These are phyloP conservation scores for Chrysopa pallens DNA, from an alignment of 1,140 invertebrate species.

Conservation along the genomic window DNA sequence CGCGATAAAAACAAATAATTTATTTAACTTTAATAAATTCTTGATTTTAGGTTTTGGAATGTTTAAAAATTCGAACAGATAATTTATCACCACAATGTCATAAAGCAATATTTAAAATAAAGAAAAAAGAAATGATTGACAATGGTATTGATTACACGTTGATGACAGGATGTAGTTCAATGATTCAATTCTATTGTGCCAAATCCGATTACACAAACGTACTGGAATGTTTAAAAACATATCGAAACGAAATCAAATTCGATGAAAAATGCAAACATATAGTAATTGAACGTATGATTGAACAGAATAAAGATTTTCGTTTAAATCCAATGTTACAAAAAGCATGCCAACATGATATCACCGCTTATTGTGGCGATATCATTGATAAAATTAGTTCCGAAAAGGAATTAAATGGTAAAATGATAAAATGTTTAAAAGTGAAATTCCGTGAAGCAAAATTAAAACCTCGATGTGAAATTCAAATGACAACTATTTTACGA, in stretches of 20 bases:
- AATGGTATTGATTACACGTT: slow-evolving; percentile 74
- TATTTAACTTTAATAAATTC: too few species aligned
- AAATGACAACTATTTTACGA: slow-evolving; percentile 63
- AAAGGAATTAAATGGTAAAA: slow-evolving; percentile 27
- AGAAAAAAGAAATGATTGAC: slow-evolving; percentile 69
- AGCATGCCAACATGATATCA: slow-evolving; percentile 54
- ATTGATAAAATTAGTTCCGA: slow-evolving; percentile 21
- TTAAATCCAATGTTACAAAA: slow-evolving; percentile 76
- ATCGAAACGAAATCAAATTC: slow-evolving; percentile 66
- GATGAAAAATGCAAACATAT: slow-evolving; percentile 72
- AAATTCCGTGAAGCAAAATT: slow-evolving; percentile 58
- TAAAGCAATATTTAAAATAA: slow-evolving; percentile 61
- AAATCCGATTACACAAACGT: slow-evolving; percentile 46
- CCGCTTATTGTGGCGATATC: slow-evolving; percentile 37
- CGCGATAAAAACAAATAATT: too few species aligned
- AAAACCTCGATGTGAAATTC: slow-evolving; percentile 55
- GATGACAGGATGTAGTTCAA: slow-evolving; percentile 61
- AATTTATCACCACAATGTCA: slow-evolving; percentile 52
- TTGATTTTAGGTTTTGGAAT: slow-evolving; percentile 60
- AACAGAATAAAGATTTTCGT: slow-evolving; percentile 81
- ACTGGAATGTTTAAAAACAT: slow-evolving; percentile 53
- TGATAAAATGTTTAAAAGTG: slow-evolving; percentile 48
- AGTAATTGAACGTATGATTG: slow-evolving; percentile 75
- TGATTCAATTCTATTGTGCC: slow-evolving; percentile 66
- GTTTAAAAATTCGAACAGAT: slow-evolving; percentile 51